These are phyloP conservation scores for Cherax quadricarinatus DNA, from an alignment of 1,140 invertebrate genomes.

Conservation along the genomic window DNA sequence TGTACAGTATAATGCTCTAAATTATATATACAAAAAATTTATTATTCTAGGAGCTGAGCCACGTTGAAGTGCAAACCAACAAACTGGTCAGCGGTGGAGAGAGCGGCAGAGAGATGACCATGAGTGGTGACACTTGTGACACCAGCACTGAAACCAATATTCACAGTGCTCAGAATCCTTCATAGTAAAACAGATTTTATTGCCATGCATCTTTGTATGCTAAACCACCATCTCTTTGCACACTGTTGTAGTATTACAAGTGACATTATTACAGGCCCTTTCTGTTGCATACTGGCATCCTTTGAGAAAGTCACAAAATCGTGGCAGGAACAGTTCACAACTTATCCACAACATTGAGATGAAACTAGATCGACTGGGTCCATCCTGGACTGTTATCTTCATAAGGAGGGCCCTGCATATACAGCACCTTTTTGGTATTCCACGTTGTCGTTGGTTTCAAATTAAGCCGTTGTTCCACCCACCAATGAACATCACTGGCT, in stretches of 20 bases:
- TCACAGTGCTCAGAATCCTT: conserved; percentile 7
- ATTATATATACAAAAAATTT: no score
- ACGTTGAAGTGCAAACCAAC: conserved; percentile 56
- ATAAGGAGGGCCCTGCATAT: no score
- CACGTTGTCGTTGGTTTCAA: no score
- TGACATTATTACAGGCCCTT: conserved; percentile 18
- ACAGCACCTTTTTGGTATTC: no score
- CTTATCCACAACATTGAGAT: no score
- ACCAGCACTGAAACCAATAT: background rate
- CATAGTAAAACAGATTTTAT: conserved; percentile 26
- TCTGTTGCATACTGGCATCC: conserved; percentile 22
- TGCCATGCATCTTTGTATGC: background rate
- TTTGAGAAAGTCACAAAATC: background rate
- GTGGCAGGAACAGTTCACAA: no score
- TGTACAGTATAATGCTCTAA: no score
- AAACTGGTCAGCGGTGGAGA: conserved; percentile 13
- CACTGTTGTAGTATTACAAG: background rate
- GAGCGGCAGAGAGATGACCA: background rate
- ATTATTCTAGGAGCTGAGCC: conserved; percentile 38
- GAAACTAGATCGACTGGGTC: no score
- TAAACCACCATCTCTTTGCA: background rate
- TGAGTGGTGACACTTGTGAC: background rate
- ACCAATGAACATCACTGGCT: no score
- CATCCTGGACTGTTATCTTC: no score
- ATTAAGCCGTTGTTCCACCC: no score